Evolutionary conservation across 2,113 vertebrate species (phyloP).

Genomic region (Nothoprocta pentlandii): DNA sequence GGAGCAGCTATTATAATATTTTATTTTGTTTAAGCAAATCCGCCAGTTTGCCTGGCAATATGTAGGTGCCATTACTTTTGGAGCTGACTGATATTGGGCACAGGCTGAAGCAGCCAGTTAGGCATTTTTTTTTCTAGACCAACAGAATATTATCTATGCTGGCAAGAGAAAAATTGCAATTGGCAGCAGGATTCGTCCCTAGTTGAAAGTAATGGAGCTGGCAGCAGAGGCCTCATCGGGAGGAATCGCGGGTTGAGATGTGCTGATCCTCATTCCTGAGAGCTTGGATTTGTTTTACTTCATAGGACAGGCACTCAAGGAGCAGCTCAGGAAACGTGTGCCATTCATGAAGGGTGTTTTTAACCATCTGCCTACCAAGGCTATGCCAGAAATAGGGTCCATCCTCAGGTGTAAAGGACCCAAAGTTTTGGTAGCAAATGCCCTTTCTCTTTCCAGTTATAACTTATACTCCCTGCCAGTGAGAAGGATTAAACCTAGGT

Average conservation of each 20-base stretch:
- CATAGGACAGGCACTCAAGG: neutral
- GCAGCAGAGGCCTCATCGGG: neutral
- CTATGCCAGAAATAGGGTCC: neutral
- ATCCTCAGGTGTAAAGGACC: no score
- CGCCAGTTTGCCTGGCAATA: neutral
- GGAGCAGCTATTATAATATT: neutral
- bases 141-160: neutral
- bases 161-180: neutral
- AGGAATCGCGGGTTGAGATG: neutral
- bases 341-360: neutral
- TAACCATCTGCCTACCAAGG: neutral
- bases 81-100: neutral
- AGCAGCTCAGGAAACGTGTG: neutral
- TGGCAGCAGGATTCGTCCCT: neutral
- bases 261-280: neutral
- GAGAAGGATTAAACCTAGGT: neutral
- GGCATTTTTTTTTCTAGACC: neutral
- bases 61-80: fast-evolving
- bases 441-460: neutral
- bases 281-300: neutral
- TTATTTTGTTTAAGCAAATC: neutral
- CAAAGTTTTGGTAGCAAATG: neutral
- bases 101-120: neutral
- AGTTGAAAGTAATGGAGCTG: neutral
- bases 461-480: neutral